A percentile compares a stretch with the other conserved stretches of the same genome.
Evolutionary conservation across 2,113 vertebrate genomes (phyloP).

Genomic region (Rhea pennata): DNA sequence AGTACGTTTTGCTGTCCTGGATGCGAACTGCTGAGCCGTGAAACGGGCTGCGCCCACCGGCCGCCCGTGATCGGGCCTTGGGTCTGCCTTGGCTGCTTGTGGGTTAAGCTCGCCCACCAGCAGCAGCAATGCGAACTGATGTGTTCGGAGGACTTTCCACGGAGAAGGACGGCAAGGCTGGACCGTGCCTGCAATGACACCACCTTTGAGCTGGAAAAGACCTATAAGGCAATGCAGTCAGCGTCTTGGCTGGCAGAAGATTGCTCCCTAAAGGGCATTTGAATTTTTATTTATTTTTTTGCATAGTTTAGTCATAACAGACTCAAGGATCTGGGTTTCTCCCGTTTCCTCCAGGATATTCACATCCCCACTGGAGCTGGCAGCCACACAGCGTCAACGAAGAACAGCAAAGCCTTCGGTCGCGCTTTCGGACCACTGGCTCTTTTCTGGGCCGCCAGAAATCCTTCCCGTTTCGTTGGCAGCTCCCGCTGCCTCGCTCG

Average conservation of each 20-base stretch:
- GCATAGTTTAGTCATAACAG: accelerated
- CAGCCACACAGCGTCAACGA: accelerated
- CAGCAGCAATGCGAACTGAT: accelerated
- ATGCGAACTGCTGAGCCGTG: not conserved
- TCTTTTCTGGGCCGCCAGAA: not conserved
- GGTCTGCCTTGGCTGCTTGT: not conserved
- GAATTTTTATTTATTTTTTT: not conserved
- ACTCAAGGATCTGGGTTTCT: not conserved
- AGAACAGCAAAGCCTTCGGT: not conserved
- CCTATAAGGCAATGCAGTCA: not conserved
- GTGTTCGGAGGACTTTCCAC: not conserved
- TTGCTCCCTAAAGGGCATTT: not conserved
- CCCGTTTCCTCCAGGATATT: not conserved
- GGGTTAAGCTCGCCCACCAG: not conserved
- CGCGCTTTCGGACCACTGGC: not conserved
- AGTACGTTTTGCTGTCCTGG: not conserved
- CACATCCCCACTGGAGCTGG: not conserved
- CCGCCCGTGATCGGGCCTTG: accelerated
- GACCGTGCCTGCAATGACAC: not conserved
- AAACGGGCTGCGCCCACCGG: not conserved
- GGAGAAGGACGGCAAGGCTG: not conserved
- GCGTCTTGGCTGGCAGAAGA: not conserved
- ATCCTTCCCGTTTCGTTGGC: accelerated
- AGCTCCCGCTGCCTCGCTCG: no score
- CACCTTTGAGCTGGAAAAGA: not conserved